Percentiles rank a stretch among this genome's conserved stretches.
These are phyloP conservation scores for Papilio gigon DNA, from an alignment of 2,888 invertebrate genomes.

Conservation along the genomic window DNA sequence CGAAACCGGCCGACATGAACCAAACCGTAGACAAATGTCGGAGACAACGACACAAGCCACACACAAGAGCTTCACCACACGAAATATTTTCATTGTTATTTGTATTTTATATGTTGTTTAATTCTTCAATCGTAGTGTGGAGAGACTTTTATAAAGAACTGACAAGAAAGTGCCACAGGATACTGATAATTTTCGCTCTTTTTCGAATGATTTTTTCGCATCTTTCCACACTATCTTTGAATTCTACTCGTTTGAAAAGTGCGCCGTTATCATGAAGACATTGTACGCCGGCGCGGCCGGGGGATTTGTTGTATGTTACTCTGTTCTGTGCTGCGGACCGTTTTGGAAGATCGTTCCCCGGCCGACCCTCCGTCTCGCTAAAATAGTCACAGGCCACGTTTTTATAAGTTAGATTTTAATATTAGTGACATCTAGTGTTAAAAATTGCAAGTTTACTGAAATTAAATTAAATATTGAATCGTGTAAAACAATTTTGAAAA, in stretches of 20 bases:
- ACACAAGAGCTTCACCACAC: conserved; percentile 75
- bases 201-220: conserved; percentile 57
- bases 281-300: conserved; percentile 48
- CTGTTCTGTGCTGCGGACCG: conserved; percentile 44
- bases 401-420: conserved; percentile 77
- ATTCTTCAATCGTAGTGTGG: conserved; percentile 55
- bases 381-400: conserved; percentile 58
- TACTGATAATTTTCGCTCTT: conserved; percentile 58
- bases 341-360: conserved; percentile 48
- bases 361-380: conserved; percentile 43
- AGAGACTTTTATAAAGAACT: conserved; percentile 64
- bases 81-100: conserved; percentile 56
- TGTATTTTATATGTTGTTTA: conserved; percentile 45
- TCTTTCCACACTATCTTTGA: conserved; percentile 53
- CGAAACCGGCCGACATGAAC: conserved; percentile 36
- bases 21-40: conserved; percentile 62
- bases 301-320: conserved; percentile 46
- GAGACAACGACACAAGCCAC: conserved; percentile 79
- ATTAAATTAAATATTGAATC: conserved; percentile 56
- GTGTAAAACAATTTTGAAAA: conserved; percentile 55
- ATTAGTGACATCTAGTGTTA: conserved; percentile 82
- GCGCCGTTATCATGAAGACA: conserved; percentile 44
- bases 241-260: conserved; percentile 42
- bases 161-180: conserved; percentile 70
- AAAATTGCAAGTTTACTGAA: conserved; percentile 71